These are phyloP conservation scores for Cichladusa arquata DNA, from an alignment of 2,113 vertebrate genomes.

Conservation along the genomic window DNA sequence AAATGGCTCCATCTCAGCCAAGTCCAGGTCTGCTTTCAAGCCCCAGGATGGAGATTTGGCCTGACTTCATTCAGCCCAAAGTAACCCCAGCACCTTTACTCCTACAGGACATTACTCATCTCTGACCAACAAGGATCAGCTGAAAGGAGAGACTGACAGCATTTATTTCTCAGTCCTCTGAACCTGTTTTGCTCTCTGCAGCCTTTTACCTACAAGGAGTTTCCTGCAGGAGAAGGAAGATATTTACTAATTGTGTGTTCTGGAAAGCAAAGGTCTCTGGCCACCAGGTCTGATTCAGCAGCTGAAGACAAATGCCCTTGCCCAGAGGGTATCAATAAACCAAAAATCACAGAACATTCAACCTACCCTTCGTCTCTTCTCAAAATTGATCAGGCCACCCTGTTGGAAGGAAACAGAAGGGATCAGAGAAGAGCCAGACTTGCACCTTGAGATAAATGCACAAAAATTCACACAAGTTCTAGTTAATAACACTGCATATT, in stretches of 20 bases:
- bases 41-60: not conserved
- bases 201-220: not conserved
- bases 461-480: not conserved
- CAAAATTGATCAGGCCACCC: conserved; percentile 94
- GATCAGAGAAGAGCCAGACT: not conserved
- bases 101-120: not conserved
- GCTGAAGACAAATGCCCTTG: not conserved
- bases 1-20: not conserved
- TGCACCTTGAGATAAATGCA: not conserved
- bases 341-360: not conserved
- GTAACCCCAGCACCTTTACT: not conserved
- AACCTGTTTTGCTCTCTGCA: not conserved
- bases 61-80: not conserved
- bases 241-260: not conserved
- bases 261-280: not conserved
- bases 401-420: conserved; percentile 63
- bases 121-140: not conserved
- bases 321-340: not conserved
- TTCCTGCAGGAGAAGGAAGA: not conserved
- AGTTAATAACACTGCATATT: not conserved
- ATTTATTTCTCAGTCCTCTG: not conserved
- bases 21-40: not conserved
- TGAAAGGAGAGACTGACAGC: not conserved
- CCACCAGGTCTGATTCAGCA: not conserved
- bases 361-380: conserved; percentile 91